Base-by-base conservation (phyloP, 1,140 invertebrate genomes). In the Achroia grisella region DNA sequence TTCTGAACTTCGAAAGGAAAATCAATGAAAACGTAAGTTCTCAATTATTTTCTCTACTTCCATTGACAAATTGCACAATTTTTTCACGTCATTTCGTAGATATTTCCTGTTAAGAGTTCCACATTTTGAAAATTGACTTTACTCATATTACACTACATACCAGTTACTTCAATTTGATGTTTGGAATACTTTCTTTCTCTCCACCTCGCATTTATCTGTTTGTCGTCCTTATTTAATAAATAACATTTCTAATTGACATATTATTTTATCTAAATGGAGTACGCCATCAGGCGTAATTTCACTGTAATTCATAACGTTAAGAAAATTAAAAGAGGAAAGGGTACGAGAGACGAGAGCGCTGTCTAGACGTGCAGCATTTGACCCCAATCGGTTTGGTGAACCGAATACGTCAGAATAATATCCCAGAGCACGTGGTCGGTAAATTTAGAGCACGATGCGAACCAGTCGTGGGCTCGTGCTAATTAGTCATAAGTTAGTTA, bases 1-100 rank as follows among this genome's bases (percentile, higher is more conserved):
- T 66, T 62, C 65, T 63, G 63, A 64, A 68, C 36, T 73, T 68
- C 67, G 66, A 81, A 73, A 78, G 70, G 67, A 79, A 73, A 83
- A 79, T 78, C 70, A 52, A 83, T 83, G 79, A 56, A 70, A 74
- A 75, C 61, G 79, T 83, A 67, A 83, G 79, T 81, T 51, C 33
- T 51, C 39, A 39, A 28, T 13, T 45, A 52, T 50, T 51, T 34
- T 27, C 23, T 23, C 23, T 23, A 29, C 39, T 42, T 33, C 43
- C 45, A 48, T 30, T 48, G 35, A 50, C 52, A 58, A 62, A 67
- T 76, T 78, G 72, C 62, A 67, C 66, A 71, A 76, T 68, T 71
- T n/a, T 56, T 59, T 40, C 47, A n/a, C 34, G 13, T 10, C 23
- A 47, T 39, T 50, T 8, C 23, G 28, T 28, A 33, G 17, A 6